Percentiles rank a stretch among this genome's conserved stretches.
phyloP scores from a whole-genome alignment of 2,888 invertebrate species.

The Baronia brevicornis region DNA sequence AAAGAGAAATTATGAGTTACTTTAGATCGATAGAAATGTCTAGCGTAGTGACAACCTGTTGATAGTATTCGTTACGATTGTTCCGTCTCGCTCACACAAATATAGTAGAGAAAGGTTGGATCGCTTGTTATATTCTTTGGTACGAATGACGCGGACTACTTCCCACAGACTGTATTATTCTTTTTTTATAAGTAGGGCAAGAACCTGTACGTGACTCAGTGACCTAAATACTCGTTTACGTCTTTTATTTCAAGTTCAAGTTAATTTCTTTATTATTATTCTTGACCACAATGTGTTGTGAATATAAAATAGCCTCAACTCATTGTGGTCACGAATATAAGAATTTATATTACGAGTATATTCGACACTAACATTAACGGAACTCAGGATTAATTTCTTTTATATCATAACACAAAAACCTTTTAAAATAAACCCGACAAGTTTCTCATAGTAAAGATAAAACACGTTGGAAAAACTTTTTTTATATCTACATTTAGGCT shows the following conservation, averaged over 20 bases:
- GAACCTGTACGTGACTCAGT: constrained; percentile 43
- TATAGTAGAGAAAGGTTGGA: constrained; percentile 48
- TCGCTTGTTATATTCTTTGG: constrained; percentile 29
- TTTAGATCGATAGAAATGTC: constrained; percentile 14
- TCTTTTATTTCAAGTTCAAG: constrained; percentile 16
- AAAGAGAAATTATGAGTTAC: constrained; percentile 11
- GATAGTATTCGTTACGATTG: constrained; percentile 18
- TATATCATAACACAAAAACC: too few relatives aligned
- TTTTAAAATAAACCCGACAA: constrained; percentile 1
- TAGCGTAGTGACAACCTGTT: constrained; percentile 9
- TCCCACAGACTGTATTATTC: constrained; percentile 48
- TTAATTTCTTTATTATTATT: constrained; percentile 12
- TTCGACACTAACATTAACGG: too few relatives aligned
- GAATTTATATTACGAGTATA: too few relatives aligned
- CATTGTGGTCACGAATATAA: too few relatives aligned
- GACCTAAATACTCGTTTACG: constrained; percentile 31
- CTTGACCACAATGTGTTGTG: constrained; percentile 20
- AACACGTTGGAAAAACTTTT: too few relatives aligned
- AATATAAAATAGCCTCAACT: too few relatives aligned
- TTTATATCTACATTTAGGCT: too few relatives aligned
- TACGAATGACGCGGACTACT: constrained; percentile 50
- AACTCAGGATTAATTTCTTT: too few relatives aligned
- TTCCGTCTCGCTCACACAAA: constrained; percentile 42
- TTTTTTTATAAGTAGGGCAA: constrained; percentile 45
- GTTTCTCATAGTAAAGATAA: too few relatives aligned